phyloP scores from a whole-genome alignment of 1,140 invertebrate species.

The Hyphantria cunea region DNA sequence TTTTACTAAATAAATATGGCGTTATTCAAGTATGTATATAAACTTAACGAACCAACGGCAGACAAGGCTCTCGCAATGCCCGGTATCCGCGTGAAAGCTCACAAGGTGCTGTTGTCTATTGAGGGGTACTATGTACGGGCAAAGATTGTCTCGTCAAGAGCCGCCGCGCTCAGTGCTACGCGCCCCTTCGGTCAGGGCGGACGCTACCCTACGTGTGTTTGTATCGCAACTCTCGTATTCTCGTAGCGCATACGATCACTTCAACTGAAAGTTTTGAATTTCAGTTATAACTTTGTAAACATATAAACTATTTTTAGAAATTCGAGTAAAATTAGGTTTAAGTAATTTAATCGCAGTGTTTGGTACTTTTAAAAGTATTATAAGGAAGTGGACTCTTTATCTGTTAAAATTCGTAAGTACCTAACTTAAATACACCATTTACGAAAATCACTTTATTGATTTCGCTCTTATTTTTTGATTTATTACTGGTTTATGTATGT shows the following conservation, averaged over 20 bases:
- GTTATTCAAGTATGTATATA: too few relatives aligned
- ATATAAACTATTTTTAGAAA: conserved; percentile 3
- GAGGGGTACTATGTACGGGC: conserved; percentile 62
- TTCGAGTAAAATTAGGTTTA: conserved; percentile 9
- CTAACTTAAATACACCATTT: conserved; percentile 2
- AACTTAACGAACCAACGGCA: conserved; percentile 44
- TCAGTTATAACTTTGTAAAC: conserved; percentile 24
- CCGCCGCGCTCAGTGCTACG: conserved; percentile 64
- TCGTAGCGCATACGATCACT: conserved; percentile 40
- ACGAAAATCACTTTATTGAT: too few relatives aligned
- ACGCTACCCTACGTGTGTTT: conserved; percentile 51
- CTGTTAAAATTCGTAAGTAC: conserved; percentile 57
- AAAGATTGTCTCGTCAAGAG: conserved; percentile 78
- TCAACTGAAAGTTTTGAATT: conserved; percentile 51
- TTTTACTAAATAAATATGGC: too few relatives aligned
- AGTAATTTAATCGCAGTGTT: conserved; percentile 15
- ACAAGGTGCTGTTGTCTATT: conserved; percentile 73
- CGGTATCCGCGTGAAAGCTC: conserved; percentile 70
- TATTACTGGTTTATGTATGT: too few relatives aligned
- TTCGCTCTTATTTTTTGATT: too few relatives aligned
- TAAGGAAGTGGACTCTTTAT: conserved; percentile 25
- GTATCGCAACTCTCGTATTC: conserved; percentile 42
- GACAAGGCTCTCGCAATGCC: conserved; percentile 62
- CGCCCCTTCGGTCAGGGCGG: conserved; percentile 62
- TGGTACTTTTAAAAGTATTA: neutral